These are phyloP conservation scores for Acrocephalus kingi DNA, from an alignment of 2,113 vertebrate genomes.

Conservation along the genomic window DNA sequence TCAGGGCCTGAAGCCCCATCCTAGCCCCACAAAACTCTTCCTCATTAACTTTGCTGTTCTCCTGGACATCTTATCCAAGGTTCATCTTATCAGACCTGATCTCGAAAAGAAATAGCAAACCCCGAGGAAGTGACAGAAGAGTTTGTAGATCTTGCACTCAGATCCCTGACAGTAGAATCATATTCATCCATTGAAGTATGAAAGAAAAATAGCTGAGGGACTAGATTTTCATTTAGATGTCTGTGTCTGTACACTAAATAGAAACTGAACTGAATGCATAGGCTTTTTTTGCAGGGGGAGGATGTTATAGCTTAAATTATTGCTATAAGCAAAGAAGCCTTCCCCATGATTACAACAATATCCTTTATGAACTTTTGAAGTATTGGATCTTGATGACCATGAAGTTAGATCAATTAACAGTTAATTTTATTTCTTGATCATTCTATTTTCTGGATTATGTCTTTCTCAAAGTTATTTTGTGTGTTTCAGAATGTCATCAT, in stretches of 20 bases:
- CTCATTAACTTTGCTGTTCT: not conserved
- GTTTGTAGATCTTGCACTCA: not conserved
- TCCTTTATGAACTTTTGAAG: not conserved
- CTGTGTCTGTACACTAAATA: not conserved
- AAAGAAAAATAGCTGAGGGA: conserved; percentile 25
- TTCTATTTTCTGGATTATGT: not conserved
- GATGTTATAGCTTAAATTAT: not conserved
- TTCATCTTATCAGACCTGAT: not conserved
- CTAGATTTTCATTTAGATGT: conserved; percentile 67
- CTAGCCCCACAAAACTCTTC: not conserved
- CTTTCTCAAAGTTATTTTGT: not conserved
- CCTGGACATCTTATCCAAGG: not conserved
- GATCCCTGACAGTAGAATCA: not conserved
- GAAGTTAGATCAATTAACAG: not conserved
- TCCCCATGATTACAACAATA: not conserved
- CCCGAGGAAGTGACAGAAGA: not conserved
- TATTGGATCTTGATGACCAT: not conserved
- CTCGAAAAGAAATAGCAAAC: not conserved
- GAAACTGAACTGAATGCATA: not conserved
- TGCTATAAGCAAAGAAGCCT: not conserved
- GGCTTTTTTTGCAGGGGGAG: not conserved
- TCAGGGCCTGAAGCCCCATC: not conserved
- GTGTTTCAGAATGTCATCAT: not conserved
- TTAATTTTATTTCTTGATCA: not conserved
- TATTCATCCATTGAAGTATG: not conserved